Base-by-base conservation (phyloP, 2,797 vertebrate genomes). In the Tokudaia muenninki region DNA sequence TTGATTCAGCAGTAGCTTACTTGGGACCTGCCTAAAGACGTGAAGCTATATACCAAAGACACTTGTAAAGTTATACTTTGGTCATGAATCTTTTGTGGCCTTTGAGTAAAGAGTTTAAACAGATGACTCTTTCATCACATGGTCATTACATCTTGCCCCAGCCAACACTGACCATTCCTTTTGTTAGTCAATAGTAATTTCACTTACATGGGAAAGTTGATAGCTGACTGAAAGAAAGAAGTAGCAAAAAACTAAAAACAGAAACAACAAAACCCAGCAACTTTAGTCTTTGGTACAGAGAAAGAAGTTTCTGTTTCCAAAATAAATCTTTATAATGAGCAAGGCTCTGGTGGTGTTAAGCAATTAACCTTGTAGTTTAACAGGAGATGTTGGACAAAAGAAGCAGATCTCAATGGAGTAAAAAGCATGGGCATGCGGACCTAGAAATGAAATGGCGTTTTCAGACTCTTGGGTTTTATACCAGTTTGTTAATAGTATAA, bases 271-370 rank as follows among this genome's bases (percentile, higher is more conserved):
- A 26, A n/a, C 4, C 5, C 17, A n/a, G 24, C 37, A 92, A 57
- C 44, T 24, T 65, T 74, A 52, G 59, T 80, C 47, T 89, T 95
- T 67, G n/a, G 47, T 83, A 80, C 13, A 55, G 8, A 72, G 52
- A 63, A 92, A 92, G n/a, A 92, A 92, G 34, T 89, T 75, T 94
- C 84, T 65, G 13, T 89, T 95, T 88, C 70, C 19, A 47, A 65
- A 91, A 78, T 87, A 93, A 94, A 86, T 83, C 9, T 91, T 92
- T 83, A 31, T 4, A 29, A 72, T 55, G 65, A 67, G 4, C 17
- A 92, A 93, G 61, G 24, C n/a, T 37, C 81, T 63, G 34, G n/a
- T 87, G 61, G 74, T 74, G 10, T 47, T 92, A 84, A 80, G 21
- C 31, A 67, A 1, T 55, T 57, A 75, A 70, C 24, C 34, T n/a